A percentile compares a stretch with the other conserved stretches of the same genome.
These are phyloP conservation scores for Andrena marginata DNA, from an alignment of 2,888 invertebrate genomes.

Conservation along the genomic window DNA sequence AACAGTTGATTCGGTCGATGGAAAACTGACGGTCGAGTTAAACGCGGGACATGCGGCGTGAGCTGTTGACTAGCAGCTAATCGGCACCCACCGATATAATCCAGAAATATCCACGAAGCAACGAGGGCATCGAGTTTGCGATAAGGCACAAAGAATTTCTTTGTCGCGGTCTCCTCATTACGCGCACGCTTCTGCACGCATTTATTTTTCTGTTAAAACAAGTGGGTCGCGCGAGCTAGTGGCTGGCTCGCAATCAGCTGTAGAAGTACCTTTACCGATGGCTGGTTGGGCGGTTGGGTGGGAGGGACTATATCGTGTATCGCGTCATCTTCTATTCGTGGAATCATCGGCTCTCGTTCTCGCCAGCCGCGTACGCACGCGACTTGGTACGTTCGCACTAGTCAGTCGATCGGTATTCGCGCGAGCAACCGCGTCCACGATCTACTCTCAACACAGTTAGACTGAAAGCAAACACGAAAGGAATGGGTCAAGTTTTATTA, in stretches of 20 bases:
- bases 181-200: neutral
- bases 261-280: constrained; percentile 20
- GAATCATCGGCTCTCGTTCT: constrained; percentile 12
- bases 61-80: too few species aligned
- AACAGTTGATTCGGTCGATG: too few species aligned
- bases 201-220: neutral
- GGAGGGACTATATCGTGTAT: constrained; percentile 28
- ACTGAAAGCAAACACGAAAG: too few species aligned
- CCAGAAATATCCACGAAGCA: too few species aligned
- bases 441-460: too few species aligned
- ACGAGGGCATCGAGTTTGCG: neutral
- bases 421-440: too few species aligned
- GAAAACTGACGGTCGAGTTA: too few species aligned
- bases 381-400: constrained; percentile 9
- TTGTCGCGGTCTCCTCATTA: neutral
- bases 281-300: constrained; percentile 14
- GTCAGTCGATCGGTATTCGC: too few species aligned
- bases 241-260: neutral
- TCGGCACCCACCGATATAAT: too few species aligned
- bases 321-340: constrained; percentile 49
- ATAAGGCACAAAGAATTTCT: neutral
- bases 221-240: neutral
- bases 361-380: constrained; percentile 2
- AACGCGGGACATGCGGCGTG: too few species aligned
- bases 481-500: too few species aligned